phyloP scores from a whole-genome alignment of 2,888 invertebrate species.

The Allygus modestus region DNA sequence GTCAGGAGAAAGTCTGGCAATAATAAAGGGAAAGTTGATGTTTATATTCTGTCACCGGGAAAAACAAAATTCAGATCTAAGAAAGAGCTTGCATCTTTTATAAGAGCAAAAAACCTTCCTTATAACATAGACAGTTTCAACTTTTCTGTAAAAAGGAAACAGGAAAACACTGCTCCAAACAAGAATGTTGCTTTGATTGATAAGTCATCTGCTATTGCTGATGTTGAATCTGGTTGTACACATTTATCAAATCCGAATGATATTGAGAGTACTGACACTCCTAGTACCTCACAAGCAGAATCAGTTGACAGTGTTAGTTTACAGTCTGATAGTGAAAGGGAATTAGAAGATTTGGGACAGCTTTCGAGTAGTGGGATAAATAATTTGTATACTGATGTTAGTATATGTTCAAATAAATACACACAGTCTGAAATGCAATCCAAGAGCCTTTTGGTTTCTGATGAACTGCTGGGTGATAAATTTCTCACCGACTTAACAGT shows the following conservation, averaged over 20 bases:
- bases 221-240: neutral
- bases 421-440: neutral
- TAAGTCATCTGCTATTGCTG: neutral
- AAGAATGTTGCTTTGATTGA: neutral
- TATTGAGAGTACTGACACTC: no score
- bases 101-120: neutral
- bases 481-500: neutral
- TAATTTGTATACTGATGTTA: no score
- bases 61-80: no score
- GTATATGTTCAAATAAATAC: neutral
- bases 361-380: no score
- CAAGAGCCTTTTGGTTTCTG: neutral
- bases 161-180: neutral
- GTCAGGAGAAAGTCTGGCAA: no score
- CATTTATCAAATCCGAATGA: neutral
- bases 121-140: neutral
- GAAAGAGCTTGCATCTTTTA: no score
- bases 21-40: no score
- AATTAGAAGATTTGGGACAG: no score
- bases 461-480: neutral
- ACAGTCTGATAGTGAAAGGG: no score
- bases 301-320: neutral
- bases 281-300: neutral
- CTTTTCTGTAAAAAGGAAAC: neutral
- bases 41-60: no score